Conservation (phyloP, 2,888 invertebrate genomes). For the Patella ulyssiponensis region DNA sequence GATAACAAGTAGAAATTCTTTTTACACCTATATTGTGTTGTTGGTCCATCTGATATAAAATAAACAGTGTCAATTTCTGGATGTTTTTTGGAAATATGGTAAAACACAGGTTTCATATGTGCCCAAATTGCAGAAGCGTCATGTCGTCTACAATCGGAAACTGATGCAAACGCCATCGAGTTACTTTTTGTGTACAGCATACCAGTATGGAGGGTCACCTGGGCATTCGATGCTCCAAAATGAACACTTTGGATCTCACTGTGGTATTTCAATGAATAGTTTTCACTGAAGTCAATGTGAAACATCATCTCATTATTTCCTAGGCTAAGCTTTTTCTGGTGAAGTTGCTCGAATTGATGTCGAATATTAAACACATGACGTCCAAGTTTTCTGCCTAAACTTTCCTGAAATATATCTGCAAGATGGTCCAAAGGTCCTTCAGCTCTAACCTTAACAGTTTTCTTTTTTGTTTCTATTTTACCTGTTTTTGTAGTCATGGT, state of each 20-base stretch:
- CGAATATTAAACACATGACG: too few relatives aligned
- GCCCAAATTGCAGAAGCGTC: conserved; percentile 68
- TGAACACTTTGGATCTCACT: conserved; percentile 69
- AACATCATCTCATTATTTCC: conserved; percentile 29
- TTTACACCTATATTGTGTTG: conserved; percentile 68
- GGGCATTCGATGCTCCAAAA: conserved; percentile 51
- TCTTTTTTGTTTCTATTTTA: too few relatives aligned
- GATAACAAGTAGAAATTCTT: conserved; percentile 59
- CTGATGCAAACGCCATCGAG: conserved; percentile 49
- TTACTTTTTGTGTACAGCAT: conserved; percentile 54
- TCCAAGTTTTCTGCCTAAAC: too few relatives aligned
- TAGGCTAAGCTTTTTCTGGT: too few relatives aligned
- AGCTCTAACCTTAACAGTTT: too few relatives aligned
- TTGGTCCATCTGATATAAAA: conserved; percentile 67
- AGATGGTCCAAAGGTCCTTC: too few relatives aligned
- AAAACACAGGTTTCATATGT: conserved; percentile 63
- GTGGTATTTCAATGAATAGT: conserved; percentile 63
- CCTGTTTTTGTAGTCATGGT: too few relatives aligned
- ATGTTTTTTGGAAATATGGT: conserved; percentile 17
- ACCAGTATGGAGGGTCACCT: conserved; percentile 69
- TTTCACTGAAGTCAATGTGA: conserved; percentile 69
- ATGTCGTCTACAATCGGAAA: conserved; percentile 61
- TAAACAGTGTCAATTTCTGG: conserved; percentile 27
- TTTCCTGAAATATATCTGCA: too few relatives aligned
- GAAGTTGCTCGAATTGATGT: too few relatives aligned